Base-by-base conservation (phyloP, 2,888 invertebrate genomes). In the Eupithecia insigniata region DNA sequence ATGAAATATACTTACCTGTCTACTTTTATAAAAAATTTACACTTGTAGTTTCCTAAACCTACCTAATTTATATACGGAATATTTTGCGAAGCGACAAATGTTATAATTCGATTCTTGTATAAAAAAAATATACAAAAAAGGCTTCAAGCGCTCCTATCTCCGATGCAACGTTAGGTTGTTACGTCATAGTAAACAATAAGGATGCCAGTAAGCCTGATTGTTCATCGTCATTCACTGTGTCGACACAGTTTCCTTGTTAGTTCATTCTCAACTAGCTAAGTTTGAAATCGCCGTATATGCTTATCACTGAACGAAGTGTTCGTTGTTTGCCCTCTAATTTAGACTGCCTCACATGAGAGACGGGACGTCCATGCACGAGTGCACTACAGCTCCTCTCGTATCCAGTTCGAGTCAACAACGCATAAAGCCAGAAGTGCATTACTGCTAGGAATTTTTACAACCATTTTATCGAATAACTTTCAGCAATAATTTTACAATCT, bases 271-370 rank as follows among this genome's bases (percentile, higher is more conserved):
- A 81, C 76, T 78, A 77, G 74, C 67, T 72, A 58, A 81, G 79
- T 78, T 78, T 67, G 73, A 77, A 77, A 75, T 76, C 76, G 76
- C 74, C 75, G 72, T 74, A 82, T 82, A 83, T 82, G 83, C 83
- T 84, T 85, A 87, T 83, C 83, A 82, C 81, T 82, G 51, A 55
- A 86, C 80, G 78, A 85, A 88, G 83, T 85, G 83, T 85, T 84
- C 77, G 74, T 81, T 86, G 87, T 88, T 88, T 89, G 83, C 85
- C 85, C 87, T 87, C 84, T 87, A 89, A 89, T 89, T 90, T 90
- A 85, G 85, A 83, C 85, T 85, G 80, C 78, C 83, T 82, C 86
- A 83, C 84, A 84, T 85, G 82, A 78, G 78, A 81, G 83, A 82
- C 81, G 79, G 55, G 83, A 82, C 80, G 79, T 39, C 62, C 36